Evolutionary conservation across 2,113 vertebrate genomes (phyloP).

Genomic region (Aramus guarauna): DNA sequence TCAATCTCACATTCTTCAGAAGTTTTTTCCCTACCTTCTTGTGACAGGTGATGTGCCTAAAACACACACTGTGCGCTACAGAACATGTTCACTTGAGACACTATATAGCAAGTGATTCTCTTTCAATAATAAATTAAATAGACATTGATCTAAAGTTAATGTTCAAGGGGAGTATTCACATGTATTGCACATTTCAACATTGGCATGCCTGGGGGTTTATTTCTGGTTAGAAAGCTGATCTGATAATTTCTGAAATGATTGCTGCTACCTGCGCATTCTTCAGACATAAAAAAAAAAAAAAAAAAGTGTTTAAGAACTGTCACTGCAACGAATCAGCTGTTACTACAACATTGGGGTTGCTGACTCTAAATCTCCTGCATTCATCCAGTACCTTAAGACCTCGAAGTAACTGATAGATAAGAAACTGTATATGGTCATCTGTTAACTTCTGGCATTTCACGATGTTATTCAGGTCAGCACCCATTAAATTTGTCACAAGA

Average conservation of each 20-base stretch:
- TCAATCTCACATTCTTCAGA: background rate
- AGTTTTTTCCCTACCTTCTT: background rate
- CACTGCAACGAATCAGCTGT: background rate
- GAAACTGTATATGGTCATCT: constrained; percentile 95
- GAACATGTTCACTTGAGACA: background rate
- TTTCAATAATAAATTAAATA: background rate
- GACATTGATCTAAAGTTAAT: background rate
- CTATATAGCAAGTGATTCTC: background rate
- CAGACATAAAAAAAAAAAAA: background rate
- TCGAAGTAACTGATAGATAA: constrained; percentile 95
- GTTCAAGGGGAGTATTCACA: background rate
- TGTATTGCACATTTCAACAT: background rate
- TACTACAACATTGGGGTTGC: background rate
- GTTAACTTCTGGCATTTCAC: constrained; percentile 96
- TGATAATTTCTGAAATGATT: background rate
- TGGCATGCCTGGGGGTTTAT: background rate
- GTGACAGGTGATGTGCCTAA: background rate
- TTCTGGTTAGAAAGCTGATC: background rate
- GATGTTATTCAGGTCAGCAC: constrained; percentile 96
- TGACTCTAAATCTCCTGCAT: background rate
- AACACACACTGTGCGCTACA: background rate
- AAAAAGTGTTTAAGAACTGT: background rate
- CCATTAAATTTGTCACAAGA: constrained; percentile 96
- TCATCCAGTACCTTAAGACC: constrained; percentile 88
- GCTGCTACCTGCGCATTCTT: background rate